phyloP scores from a whole-genome alignment of 2,888 invertebrate genomes.

The Pogonocherus hispidulus region DNA sequence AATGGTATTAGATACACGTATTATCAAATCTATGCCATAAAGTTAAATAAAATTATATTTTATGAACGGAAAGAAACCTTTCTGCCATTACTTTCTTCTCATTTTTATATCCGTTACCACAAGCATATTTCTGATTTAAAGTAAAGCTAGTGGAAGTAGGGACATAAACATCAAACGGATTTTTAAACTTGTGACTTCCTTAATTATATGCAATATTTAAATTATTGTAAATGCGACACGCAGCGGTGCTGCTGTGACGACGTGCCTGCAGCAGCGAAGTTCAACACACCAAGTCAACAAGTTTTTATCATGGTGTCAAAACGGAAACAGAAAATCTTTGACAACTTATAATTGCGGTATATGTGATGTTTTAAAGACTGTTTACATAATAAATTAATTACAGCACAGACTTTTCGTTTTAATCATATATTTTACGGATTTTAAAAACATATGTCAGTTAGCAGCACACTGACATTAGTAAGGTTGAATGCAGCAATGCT shows the following conservation, averaged over 20 bases:
- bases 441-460: too few relatives aligned
- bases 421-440: not conserved
- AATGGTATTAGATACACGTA: too few relatives aligned
- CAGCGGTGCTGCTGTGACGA: constrained; percentile 3
- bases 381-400: constrained; percentile 5
- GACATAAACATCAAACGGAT: constrained; percentile 13
- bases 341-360: not conserved
- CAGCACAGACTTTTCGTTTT: not conserved
- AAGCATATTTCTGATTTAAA: constrained; percentile 6
- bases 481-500: too few relatives aligned
- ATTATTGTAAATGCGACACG: constrained; percentile 11
- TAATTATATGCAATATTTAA: constrained; percentile 15
- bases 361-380: not conserved
- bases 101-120: not conserved
- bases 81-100: not conserved
- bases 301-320: constrained; percentile 7
- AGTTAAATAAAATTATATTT: too few relatives aligned
- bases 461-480: too few relatives aligned
- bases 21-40: too few relatives aligned
- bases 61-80: not conserved
- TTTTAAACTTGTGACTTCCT: constrained; percentile 13
- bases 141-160: not conserved
- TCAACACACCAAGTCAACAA: constrained; percentile 14
- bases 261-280: constrained; percentile 5
- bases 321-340: constrained; percentile 10